These are phyloP conservation scores for Anthophora plumipes DNA, from an alignment of 2,888 invertebrate species.

Conservation along the genomic window DNA sequence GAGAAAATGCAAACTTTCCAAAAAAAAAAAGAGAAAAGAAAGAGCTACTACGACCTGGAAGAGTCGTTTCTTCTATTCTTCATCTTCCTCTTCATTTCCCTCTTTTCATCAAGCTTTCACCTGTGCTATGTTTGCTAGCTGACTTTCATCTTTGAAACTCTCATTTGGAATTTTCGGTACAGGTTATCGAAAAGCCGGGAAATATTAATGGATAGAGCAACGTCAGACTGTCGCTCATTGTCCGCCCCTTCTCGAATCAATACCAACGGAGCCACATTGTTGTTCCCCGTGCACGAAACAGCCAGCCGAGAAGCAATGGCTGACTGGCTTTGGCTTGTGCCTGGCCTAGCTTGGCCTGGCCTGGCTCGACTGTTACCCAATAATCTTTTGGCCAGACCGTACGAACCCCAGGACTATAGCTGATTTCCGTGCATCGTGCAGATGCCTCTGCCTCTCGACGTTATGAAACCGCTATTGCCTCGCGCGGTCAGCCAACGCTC, in stretches of 20 bases:
- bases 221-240: constrained; percentile 71
- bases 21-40: neutral
- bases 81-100: neutral
- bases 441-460: constrained; percentile 45
- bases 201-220: constrained; percentile 74
- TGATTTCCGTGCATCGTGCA: constrained; percentile 31
- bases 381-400: constrained; percentile 55
- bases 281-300: constrained; percentile 25
- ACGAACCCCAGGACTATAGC: neutral
- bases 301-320: constrained; percentile 16
- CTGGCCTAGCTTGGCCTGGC: no score
- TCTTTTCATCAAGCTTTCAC: constrained; percentile 2
- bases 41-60: neutral
- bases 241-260: constrained; percentile 75
- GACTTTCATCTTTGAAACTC: constrained; percentile 29
- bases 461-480: constrained; percentile 54
- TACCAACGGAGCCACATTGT: constrained; percentile 61
- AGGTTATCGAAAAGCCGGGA: constrained; percentile 57
- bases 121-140: neutral
- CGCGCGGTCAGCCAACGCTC: constrained; percentile 11
- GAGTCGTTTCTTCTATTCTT: neutral
- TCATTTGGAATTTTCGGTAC: constrained; percentile 49
- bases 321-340: constrained; percentile 10
- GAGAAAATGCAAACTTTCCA: neutral
- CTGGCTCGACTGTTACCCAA: constrained; percentile 56